Base-by-base conservation (phyloP, 2,888 invertebrate genomes). In the Stratiomys singularior region DNA sequence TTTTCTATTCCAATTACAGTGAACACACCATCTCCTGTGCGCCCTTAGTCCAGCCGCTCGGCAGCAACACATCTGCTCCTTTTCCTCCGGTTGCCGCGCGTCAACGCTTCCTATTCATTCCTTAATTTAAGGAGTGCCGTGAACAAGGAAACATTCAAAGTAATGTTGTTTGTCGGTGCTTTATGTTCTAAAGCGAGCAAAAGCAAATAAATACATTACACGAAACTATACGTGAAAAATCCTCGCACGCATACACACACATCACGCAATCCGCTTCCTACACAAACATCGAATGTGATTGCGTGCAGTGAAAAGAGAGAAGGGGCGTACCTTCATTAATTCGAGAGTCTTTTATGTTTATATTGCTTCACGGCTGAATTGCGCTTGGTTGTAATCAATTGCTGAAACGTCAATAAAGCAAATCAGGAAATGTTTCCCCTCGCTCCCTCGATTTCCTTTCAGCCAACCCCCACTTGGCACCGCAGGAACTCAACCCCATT, bases 371-470 rank as follows among this genome's bases (percentile, higher is more conserved):
- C 79, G 77, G 69, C 79, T 77, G 79, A 77, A 79, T 77, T 77
- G 74, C 74, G 67, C 76, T 74, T 66, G 77, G 77, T 27, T 74
- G 79, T 79, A 79, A 79, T 79, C 79, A 79, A 79, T 79, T 79
- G 79, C 74, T 78, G 76, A 78, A 78, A 78, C 77, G 77, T 77
- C 78, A 78, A 78, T 78, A 78, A 78, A 78, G 77, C 78, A 76
- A 78, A 78, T 78, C 76, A 76, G 78, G 76, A 76, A 47, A 71
- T 52, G 27, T 56, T 58, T 44, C 47, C 76, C 37, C 27, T 47
- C 18, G n/a, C 21, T n/a, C 4, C 47, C 52, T 23, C 21, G 9
- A 67, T 23, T 21, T 67, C 67, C 9, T 11, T 64, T 46, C 25
- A 47, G 3, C 13, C 28, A 27, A n/a, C 30, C n/a, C 64, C 23